phyloP scores from a whole-genome alignment of 2,113 vertebrate genomes.

The Propithecus coquereli region DNA sequence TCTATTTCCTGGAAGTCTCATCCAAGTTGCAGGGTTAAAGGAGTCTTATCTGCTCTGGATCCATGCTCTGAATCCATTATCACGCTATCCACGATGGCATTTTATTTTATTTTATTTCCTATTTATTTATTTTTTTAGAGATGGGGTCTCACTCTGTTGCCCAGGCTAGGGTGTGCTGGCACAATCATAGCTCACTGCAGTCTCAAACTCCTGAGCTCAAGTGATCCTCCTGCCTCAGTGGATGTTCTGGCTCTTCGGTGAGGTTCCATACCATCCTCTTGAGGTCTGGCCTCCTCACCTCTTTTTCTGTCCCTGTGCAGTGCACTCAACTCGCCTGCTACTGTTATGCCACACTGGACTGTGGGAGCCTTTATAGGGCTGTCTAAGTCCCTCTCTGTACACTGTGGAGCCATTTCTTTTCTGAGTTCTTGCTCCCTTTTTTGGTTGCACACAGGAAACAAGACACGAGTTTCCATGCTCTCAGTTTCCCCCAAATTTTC shows the following conservation, averaged over 20 bases:
- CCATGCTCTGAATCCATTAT: too few species aligned
- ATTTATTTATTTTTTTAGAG: not conserved
- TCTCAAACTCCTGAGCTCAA: too few species aligned
- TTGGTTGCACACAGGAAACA: not conserved
- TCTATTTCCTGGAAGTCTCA: not conserved
- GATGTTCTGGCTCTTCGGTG: not conserved
- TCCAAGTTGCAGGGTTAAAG: not conserved
- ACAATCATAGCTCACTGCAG: too few species aligned
- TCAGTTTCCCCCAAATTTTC: not conserved
- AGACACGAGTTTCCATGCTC: not conserved
- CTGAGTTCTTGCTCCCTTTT: not conserved
- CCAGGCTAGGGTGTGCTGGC: too few species aligned
- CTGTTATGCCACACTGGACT: not conserved
- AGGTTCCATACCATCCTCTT: rapidly evolving
- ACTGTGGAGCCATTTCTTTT: not conserved
- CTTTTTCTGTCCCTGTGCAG: not conserved
- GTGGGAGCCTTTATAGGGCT: not conserved
- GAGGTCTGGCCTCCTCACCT: not conserved
- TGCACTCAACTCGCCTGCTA: not conserved
- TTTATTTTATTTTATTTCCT: too few species aligned
- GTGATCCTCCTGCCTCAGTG: too few species aligned
- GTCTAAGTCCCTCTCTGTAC: not conserved
- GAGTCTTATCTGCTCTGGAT: not conserved
- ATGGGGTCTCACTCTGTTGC: too few species aligned
- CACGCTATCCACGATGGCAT: not conserved